A percentile compares a stretch with the other conserved stretches of the same genome.
These are phyloP conservation scores for Geodia barretti DNA, from an alignment of 37 sponge, comb jelly and placozoan species.

Conservation along the genomic window DNA sequence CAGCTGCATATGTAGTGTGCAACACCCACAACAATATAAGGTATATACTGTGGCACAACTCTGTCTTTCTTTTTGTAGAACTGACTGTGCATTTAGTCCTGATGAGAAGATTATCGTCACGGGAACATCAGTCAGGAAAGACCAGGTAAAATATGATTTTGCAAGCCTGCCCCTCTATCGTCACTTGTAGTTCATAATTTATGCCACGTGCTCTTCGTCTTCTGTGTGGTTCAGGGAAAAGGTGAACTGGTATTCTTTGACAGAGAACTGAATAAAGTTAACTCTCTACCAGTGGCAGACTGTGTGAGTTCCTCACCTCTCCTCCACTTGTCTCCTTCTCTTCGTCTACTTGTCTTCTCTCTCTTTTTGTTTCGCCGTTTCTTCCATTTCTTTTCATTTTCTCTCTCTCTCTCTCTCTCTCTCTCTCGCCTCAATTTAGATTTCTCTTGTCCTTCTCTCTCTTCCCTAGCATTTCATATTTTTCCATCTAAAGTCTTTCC, in stretches of 20 bases:
- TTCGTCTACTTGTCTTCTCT: background rate
- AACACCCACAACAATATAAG: no score
- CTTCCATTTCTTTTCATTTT: background rate
- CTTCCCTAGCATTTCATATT: background rate
- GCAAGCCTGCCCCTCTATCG: no score
- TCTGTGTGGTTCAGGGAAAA: conserved; percentile 41
- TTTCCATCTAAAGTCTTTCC: background rate
- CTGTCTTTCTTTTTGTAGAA: conserved; percentile 42
- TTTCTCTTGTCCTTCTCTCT: background rate
- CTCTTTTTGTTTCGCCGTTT: background rate
- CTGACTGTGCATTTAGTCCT: conserved; percentile 92
- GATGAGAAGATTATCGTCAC: conserved; percentile 84
- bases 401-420: background rate
- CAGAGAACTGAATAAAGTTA: conserved; percentile 53
- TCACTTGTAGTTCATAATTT: no score
- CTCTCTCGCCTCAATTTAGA: background rate
- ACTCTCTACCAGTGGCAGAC: conserved; percentile 55
- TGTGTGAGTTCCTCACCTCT: conserved; percentile 40
- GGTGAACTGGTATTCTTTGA: conserved; percentile 82
- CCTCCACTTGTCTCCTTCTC: background rate
- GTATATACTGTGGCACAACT: no score
- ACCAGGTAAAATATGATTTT: no score
- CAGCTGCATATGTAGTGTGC: no score
- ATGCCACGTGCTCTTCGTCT: background rate
- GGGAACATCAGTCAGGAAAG: conserved; percentile 74